Conservation (phyloP, 1,140 invertebrate genomes). For the Scaptomyza hsui region DNA sequence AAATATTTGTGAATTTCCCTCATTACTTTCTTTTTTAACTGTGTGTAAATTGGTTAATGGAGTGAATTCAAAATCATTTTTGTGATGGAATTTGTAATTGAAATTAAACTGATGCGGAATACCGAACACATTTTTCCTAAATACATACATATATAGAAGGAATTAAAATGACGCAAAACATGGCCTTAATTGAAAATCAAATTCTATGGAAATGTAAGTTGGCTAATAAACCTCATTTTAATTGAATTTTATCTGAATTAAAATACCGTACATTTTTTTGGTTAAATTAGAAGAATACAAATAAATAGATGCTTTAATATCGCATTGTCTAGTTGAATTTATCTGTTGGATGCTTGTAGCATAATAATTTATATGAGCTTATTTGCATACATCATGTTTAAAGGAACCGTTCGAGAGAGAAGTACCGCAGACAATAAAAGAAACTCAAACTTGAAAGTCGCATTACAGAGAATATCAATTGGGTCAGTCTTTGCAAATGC, state of each 20-base stretch:
- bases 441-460: neutral
- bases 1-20: conserved; percentile 9
- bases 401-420: conserved; percentile 9
- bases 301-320: too few species aligned
- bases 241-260: too few species aligned
- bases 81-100: neutral
- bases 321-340: too few species aligned
- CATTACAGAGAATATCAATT: neutral
- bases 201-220: too few species aligned
- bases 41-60: conserved; percentile 31
- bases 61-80: conserved; percentile 23
- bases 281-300: too few species aligned
- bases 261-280: too few species aligned
- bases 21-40: neutral
- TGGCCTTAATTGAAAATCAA: too few species aligned
- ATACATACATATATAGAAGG: too few species aligned
- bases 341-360: conserved; percentile 6
- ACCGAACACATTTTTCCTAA: neutral
- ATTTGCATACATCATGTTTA: conserved; percentile 40
- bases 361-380: conserved; percentile 28
- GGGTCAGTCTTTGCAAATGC: conserved; percentile 7
- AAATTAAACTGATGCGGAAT: neutral
- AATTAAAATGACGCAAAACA: too few species aligned
- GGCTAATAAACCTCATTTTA: too few species aligned
- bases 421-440: conserved; percentile 6